Evolutionary conservation across 2,888 invertebrate genomes (phyloP), one percentile per base, ranked within the genome.

Genomic region (Pseudococcus viburni): DNA sequence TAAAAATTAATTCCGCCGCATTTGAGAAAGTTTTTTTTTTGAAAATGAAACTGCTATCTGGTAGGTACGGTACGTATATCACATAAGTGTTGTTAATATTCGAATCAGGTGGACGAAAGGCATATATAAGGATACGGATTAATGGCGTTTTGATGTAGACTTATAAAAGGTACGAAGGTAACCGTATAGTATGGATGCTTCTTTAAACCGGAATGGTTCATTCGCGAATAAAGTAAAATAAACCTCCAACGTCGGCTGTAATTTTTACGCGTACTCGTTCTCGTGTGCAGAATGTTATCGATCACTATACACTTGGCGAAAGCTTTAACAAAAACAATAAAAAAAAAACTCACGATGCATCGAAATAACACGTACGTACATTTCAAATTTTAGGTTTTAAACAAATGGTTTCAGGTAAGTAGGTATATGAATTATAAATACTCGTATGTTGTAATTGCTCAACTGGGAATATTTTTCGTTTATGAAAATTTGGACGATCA

Each of bases 111-210:
- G 84, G 84, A 84, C 84, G 26, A 84, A 84, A 84, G 48, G 33
- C 33, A 84, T 84, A 46, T 55, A 26, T 51, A 48, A 48, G 84
- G 48, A 33, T 48, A 19, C 48, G 84, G 84, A 84, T 84, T 84
- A 84, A 51, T 84, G 48, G 84, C 55, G 55, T 84, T 84, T 84
- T 84, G 84, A 84, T 84, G 84, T 51, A 51, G 55, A 73, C 33
- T 73, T 73, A 33, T 73, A 33, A 73, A 73, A 73, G 73, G 64
- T 22, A 51, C 8, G 33, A 39, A 73, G 73, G 64, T 64, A 64
- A 15, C 33, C 73, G 33, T 73, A 64, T 17, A 73, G 73, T 73
- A n/a, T 33, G 33, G 33, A 33, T 33, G 73, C 17, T 73, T 33
- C 73, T 73, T 73, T 73, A 73, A 33, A 73, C 26, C n/a, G 22